A percentile compares a stretch with the other conserved stretches of the same genome.
Conservation (phyloP, 2,888 invertebrate species). For the Nomada ruficornis region DNA sequence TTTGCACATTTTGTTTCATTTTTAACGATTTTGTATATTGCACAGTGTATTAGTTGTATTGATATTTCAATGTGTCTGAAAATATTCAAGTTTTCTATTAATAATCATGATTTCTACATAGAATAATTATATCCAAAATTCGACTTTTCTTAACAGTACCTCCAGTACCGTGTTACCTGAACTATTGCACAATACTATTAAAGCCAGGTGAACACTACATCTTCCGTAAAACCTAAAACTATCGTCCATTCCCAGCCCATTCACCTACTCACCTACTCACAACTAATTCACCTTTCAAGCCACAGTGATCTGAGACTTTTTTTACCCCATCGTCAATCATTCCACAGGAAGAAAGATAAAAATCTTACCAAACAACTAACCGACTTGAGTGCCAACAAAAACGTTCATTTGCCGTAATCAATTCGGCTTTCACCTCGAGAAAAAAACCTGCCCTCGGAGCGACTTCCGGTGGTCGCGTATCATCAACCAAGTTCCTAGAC, state of each 20-base stretch:
- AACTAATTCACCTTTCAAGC: not conserved
- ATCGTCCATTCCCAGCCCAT: not conserved
- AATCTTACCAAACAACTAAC: not conserved
- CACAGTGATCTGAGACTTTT: not conserved
- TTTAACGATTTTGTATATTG: no score
- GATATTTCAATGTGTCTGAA: no score
- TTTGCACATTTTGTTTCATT: no score
- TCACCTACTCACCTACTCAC: not conserved
- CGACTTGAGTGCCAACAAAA: not conserved
- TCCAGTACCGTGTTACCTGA: no score
- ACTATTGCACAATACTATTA: no score
- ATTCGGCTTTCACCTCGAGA: slow-evolving; percentile 5
- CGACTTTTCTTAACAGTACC: no score
- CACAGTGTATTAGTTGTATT: no score
- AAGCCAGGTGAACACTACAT: not conserved
- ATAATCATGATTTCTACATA: no score
- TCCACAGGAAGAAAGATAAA: not conserved
- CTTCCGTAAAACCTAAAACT: not conserved
- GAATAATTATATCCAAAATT: no score
- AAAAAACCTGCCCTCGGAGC: not conserved
- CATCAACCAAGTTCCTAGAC: slow-evolving; percentile 12
- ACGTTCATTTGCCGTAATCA: slow-evolving; percentile 11
- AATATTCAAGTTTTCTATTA: no score
- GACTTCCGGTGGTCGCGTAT: slow-evolving; percentile 30
- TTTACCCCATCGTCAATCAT: not conserved